Evolutionary conservation across 2,113 vertebrate species (phyloP), one percentile per base, ranked within the genome.

Genomic region (Riparia riparia): DNA sequence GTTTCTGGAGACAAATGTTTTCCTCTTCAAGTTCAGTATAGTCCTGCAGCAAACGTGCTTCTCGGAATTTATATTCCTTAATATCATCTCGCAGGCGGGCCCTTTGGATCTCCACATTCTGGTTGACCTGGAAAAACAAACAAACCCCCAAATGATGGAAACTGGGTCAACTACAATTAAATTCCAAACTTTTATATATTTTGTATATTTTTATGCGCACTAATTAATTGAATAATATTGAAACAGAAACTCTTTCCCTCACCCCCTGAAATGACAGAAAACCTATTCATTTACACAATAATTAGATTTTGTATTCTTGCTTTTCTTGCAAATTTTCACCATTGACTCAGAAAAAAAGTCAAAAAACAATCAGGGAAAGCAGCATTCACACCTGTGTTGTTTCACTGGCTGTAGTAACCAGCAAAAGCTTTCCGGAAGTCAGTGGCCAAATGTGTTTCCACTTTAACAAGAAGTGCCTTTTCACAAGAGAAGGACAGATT

Each of bases 1-100:
- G 99, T 92, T 99, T 99, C 98, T 99, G 99, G 44, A 99, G 98
- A 79, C 98, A 99, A 96, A 99, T 99, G 97, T 99, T 99, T 98
- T 99, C 99, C 71, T 99, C 99, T 95, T 99, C 99, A 77, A 99
- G 98, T 96, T 99, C 99, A 0, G 99, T 99, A 97, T 98, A 99
- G 98, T 99, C 99, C 97, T 99, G 99, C 95, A 99, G 97, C 95
- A 99, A 97, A 29, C 99, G 99, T 11, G 99, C 96, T 97, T 99
- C 99, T 80, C 99, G 98, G 93, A 99, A 98, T 95, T 99, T 99
- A 91, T 99, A 99, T 84, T 99, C 99, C 88, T 99, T 98, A 93
- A 99, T 98, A 96, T 99, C 99, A 78, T 99, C 99, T 28, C 99
- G 98, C 83, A 99, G 98, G 72, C 99, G 99, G 68, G 97, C 85